Evolutionary conservation across 2,113 vertebrate species (phyloP), one percentile per base, ranked within the genome.

Genomic region (Chloropsis cyanopogon): DNA sequence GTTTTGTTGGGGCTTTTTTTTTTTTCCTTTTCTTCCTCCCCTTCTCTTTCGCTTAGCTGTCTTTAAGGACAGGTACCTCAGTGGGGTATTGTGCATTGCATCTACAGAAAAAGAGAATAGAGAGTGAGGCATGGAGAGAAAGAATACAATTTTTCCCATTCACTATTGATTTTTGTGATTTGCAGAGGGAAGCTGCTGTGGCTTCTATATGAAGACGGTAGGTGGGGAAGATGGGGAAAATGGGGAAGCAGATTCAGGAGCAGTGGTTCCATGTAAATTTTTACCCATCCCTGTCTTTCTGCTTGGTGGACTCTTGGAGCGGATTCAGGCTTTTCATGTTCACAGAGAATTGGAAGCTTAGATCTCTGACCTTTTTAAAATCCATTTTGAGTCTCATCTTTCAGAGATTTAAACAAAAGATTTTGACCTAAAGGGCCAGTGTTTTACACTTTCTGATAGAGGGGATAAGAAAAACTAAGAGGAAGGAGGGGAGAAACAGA

Each of bases 341-440:
- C 86, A 78, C 82, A 92, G 85, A 88, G 85, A 68, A 94, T 83
- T 26, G 8, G 76, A 97, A 84, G 82, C 92, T 93, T 68, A 66
- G 92, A 93, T 94, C 94, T 97, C 93, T 98, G 96, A 97, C 96
- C 97, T 97, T 98, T 98, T 97, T 96, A 96, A 95, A 94, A 91
- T 96, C 96, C 96, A 95, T 97, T 97, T 95, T 94, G 92, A 97
- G 80, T 94, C 93, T 97, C 64, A 41, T 93, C 92, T 97, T 95
- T 97, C 96, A 95, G 95, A 97, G 95, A 95, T 96, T 97, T 96
- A 97, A 98, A 96, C 73, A 93, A 96, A 96, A 93, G 84, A 95
- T 96, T 96, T 96, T 93, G 93, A 96, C 96, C 96, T 88, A 96
- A 97, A 97, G 91, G 93, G 89, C 94, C 95, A 95, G 97, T 94